Base-by-base conservation (phyloP, 1,140 invertebrate genomes). In the Subanguina moxae region DNA sequence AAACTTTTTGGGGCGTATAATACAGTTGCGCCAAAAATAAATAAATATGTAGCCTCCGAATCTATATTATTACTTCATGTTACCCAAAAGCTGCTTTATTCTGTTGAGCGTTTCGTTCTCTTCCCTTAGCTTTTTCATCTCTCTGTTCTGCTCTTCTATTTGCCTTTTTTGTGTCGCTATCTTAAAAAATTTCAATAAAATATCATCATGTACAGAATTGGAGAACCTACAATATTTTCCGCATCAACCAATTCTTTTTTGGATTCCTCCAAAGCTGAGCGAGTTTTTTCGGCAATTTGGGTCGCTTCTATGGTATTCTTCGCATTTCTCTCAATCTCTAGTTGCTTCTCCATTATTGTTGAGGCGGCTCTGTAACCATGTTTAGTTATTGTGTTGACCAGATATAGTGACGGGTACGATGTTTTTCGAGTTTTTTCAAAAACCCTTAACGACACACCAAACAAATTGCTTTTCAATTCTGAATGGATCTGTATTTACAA, bases 271-370 rank as follows among this genome's bases (percentile, higher is more conserved):
- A 67, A 66, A 32, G 27, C 64, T 17, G 32, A 17, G 15, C 45
- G 11, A 8, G 13, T 28, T 23, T 21, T 70, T 57, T 28, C 21
- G 15, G 23, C 30, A n/a, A 32, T 9, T 28, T 45, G 32, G 8
- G 23, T 62, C 23, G 23, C 28, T 38, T 38, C 32, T 38, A 38
- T 9, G 46, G 48, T n/a, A 9, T 17, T 17, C 67, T 56, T 59
- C n/a, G 21, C 1, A 21, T 17, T 9, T n/a, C 17, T 27, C 15
- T 69, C 67, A 43, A 73, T 19, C 45, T 69, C 67, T 11, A n/a
- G 17, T 42, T 69, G 67, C n/a, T 69, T 69, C 23, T 57, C 67
- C 1, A 69, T 64, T 23, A 69, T 30, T 42, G 67, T 43, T 59
- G 71, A 58, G 48, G 67, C 57, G 23, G 71, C 71, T 19, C 67